A percentile compares a stretch with the other conserved stretches of the same genome.
Conservation (phyloP, 2,797 vertebrate genomes). For the Eulemur rubriventer region DNA sequence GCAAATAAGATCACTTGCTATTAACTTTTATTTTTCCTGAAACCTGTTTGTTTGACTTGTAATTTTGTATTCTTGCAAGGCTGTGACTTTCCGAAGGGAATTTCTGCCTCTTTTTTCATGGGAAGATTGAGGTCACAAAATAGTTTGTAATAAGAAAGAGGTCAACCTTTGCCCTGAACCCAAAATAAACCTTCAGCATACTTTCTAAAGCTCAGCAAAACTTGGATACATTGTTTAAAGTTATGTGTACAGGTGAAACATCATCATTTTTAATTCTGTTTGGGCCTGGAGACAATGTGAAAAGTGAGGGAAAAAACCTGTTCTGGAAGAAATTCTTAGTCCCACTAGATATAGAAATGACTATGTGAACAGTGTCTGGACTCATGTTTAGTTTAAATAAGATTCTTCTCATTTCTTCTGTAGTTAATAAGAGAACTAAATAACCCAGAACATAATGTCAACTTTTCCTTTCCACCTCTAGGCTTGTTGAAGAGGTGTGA, state of each 20-base stretch:
- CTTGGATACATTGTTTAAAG: constrained; percentile 40
- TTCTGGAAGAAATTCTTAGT: constrained; percentile 39
- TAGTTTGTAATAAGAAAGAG: constrained; percentile 65
- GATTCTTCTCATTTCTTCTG: background rate
- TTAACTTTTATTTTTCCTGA: constrained; percentile 67
- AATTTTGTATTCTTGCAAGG: constrained; percentile 46
- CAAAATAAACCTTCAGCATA: constrained; percentile 50
- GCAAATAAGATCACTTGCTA: constrained; percentile 64
- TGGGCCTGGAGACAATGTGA: constrained; percentile 2
- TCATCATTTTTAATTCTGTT: constrained; percentile 49
- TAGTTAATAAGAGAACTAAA: constrained; percentile 25
- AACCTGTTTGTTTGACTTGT: constrained; percentile 27
- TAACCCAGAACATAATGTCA: background rate
- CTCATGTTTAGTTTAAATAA: constrained; percentile 17
- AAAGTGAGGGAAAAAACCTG: constrained; percentile 38
- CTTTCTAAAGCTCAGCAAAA: constrained; percentile 63
- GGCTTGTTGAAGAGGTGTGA: background rate
- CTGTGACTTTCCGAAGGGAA: constrained; percentile 35
- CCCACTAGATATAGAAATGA: background rate
- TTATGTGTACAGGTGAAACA: constrained; percentile 31
- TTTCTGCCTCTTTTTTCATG: constrained; percentile 51
- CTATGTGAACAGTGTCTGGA: constrained; percentile 3
- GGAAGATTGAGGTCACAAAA: constrained; percentile 58
- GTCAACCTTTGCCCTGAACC: constrained; percentile 44
- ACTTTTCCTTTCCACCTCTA: constrained; percentile 1